These are phyloP conservation scores for Leptonema lineaticorne DNA, from an alignment of 1,140 invertebrate genomes.

Conservation along the genomic window DNA sequence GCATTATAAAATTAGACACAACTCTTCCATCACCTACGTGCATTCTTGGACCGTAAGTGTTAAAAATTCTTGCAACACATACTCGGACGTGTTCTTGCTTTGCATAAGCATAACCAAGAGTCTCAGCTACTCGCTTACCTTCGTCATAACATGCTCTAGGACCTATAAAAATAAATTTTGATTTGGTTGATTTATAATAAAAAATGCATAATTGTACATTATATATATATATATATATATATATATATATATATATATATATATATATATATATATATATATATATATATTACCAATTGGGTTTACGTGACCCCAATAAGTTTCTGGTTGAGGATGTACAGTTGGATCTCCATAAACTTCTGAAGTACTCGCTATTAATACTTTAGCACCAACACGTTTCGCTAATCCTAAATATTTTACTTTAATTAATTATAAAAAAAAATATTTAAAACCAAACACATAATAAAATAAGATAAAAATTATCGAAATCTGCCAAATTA, in stretches of 20 bases:
- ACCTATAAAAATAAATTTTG: slow-evolving; percentile 58
- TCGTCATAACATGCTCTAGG: slow-evolving; percentile 98
- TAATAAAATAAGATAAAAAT: background rate
- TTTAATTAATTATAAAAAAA: slow-evolving; percentile 41
- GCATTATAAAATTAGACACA: slow-evolving; percentile 98
- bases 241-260: background rate
- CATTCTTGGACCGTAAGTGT: slow-evolving; percentile 99
- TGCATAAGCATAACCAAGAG: slow-evolving; percentile 94
- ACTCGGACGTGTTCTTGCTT: slow-evolving; percentile 96
- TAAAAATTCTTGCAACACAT: slow-evolving; percentile 96
- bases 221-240: no score
- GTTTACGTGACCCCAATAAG: slow-evolving; percentile 99
- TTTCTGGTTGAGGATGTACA: slow-evolving; percentile 92
- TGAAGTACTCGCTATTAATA: slow-evolving; percentile 96
- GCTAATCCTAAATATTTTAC: slow-evolving; percentile 89
- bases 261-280: background rate
- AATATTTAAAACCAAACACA: background rate
- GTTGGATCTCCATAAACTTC: slow-evolving; percentile 99
- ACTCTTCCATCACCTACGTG: slow-evolving; percentile 98
- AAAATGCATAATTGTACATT: no score
- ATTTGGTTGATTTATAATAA: no score
- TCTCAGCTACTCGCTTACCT: slow-evolving; percentile 96
- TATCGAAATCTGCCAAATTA: no score
- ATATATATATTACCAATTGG: slow-evolving; percentile 80
- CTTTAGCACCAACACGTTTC: slow-evolving; percentile 88